phyloP scores from a whole-genome alignment of 2,797 vertebrate species.

The Mormyrops attenuatus region DNA sequence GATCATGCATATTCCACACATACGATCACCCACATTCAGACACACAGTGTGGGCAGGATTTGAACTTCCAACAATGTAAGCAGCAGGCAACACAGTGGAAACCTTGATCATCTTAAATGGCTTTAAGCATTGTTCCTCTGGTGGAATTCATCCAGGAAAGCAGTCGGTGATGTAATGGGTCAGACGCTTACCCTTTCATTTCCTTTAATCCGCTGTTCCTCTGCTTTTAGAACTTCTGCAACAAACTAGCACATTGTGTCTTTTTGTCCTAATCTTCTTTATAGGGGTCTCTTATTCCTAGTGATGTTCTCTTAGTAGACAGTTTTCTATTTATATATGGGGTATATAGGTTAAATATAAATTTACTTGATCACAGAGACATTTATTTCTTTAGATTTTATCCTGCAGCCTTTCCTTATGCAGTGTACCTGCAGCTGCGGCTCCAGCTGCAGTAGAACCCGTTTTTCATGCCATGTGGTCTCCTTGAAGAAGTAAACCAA shows the following conservation, averaged over 20 bases:
- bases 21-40: neutral
- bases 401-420: neutral
- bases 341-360: neutral
- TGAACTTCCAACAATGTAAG: neutral
- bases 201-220: neutral
- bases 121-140: neutral
- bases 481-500: neutral
- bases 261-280: neutral
- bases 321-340: neutral
- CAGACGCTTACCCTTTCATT: neutral
- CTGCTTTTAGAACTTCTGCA: neutral
- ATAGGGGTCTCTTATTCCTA: neutral
- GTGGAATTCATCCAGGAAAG: neutral
- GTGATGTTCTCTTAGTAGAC: neutral
- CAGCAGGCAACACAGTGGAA: neutral
- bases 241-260: neutral
- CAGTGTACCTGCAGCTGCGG: neutral
- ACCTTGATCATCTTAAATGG: neutral
- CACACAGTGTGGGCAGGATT: neutral
- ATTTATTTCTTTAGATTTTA: neutral
- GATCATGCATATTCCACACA: neutral
- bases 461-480: neutral
- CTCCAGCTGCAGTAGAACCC: neutral
- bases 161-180: neutral
- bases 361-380: neutral